phyloP scores from a whole-genome alignment of 2,113 vertebrate genomes.

The Spea multiplicata region DNA sequence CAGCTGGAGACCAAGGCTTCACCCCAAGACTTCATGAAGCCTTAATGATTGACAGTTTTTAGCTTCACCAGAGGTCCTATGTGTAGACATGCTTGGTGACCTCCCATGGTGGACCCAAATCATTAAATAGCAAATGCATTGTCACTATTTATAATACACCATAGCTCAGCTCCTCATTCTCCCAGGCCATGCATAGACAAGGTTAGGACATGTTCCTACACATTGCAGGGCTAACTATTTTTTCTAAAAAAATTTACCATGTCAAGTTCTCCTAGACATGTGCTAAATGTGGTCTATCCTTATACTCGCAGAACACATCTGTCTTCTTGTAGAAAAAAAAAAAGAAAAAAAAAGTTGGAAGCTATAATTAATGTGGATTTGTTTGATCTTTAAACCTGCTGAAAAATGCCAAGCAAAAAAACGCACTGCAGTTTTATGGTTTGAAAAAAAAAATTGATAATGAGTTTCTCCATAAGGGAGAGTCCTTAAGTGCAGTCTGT shows the following conservation, averaged over 20 bases:
- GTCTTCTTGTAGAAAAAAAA: slow-evolving; percentile 13
- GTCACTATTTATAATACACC: neutral
- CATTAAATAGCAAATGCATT: neutral
- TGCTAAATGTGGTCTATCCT: slow-evolving; percentile 6
- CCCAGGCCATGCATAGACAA: slow-evolving; percentile 39
- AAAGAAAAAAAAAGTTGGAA: slow-evolving; percentile 12
- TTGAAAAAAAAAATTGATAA: slow-evolving; percentile 8
- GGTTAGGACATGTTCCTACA: slow-evolving; percentile 31
- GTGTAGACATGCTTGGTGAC: neutral
- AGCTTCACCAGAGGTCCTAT: neutral
- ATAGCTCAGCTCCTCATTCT: slow-evolving; percentile 32
- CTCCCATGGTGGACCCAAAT: slow-evolving; percentile 8
- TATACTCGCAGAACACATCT: slow-evolving; percentile 26
- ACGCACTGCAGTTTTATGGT: slow-evolving; percentile 9
- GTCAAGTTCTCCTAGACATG: slow-evolving; percentile 7
- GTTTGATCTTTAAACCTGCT: slow-evolving; percentile 21
- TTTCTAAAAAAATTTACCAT: neutral
- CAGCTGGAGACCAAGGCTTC: no score
- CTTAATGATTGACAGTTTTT: no score
- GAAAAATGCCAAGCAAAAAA: neutral
- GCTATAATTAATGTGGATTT: slow-evolving; percentile 32
- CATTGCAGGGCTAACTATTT: slow-evolving; percentile 29
- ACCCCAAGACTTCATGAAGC: no score
- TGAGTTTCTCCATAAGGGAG: neutral
- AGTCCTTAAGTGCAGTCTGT: neutral